These are phyloP conservation scores for Hymenopus coronatus DNA, from an alignment of 2,888 invertebrate genomes.

Conservation along the genomic window DNA sequence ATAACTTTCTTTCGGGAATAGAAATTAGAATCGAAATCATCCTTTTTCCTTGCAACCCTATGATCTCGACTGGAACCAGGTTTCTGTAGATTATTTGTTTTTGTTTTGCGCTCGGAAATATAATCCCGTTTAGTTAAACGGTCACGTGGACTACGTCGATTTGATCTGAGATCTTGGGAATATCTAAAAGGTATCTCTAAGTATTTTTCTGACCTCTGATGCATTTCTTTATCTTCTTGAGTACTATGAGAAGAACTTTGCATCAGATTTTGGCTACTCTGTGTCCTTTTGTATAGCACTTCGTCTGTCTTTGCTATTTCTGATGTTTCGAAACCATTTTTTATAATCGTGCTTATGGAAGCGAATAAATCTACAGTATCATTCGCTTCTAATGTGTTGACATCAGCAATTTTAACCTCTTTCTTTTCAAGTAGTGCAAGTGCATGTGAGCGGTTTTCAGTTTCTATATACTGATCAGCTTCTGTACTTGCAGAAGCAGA, in stretches of 20 bases:
- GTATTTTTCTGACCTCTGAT: background rate
- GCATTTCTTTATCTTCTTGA: background rate
- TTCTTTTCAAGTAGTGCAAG: too few species aligned
- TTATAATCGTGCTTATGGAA: too few species aligned
- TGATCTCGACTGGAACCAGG: background rate
- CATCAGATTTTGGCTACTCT: too few species aligned
- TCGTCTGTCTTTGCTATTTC: background rate
- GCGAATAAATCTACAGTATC: background rate
- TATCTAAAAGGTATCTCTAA: background rate
- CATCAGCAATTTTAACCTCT: too few species aligned
- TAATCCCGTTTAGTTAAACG: background rate
- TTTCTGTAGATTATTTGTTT: background rate
- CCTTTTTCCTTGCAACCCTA: background rate
- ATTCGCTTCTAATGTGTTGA: background rate
- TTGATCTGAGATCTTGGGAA: accelerated
- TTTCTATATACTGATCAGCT: background rate
- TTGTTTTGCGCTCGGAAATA: background rate
- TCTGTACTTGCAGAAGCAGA: background rate
- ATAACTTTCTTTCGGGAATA: too few species aligned
- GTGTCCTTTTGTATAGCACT: too few species aligned
- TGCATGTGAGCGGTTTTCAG: too few species aligned
- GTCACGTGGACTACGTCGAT: background rate
- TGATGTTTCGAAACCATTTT: too few species aligned
- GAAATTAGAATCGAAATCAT: background rate
- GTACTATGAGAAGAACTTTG: background rate